A percentile compares a stretch with the other conserved stretches of the same genome.
Evolutionary conservation across 2,113 vertebrate species (phyloP).

Genomic region (Phaetusa simplex): DNA sequence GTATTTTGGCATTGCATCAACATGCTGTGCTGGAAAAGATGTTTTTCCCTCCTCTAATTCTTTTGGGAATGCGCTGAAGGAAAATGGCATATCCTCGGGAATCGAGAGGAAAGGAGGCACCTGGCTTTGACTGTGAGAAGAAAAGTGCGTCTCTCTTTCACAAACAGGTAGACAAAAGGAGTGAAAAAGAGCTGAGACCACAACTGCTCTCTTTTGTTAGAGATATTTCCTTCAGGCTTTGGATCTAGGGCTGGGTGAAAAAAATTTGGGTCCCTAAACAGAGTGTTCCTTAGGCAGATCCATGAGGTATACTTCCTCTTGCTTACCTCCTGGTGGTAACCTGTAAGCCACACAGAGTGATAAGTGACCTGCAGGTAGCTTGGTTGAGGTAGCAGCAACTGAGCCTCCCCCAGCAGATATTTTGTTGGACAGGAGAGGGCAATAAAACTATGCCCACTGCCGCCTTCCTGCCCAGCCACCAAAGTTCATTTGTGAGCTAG

Average conservation of each 20-base stretch:
- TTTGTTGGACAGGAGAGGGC: not conserved
- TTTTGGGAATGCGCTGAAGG: not conserved
- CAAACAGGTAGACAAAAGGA: not conserved
- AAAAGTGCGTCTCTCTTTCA: not conserved
- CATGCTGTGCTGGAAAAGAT: not conserved
- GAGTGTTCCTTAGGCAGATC: not conserved
- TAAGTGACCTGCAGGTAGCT: not conserved
- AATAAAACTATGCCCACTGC: not conserved
- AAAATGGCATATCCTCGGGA: not conserved
- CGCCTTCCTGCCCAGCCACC: not conserved
- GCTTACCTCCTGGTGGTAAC: not conserved
- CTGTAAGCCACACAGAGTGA: not conserved
- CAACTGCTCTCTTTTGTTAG: not conserved
- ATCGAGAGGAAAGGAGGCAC: not conserved
- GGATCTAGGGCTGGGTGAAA: not conserved
- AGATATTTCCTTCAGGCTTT: not conserved
- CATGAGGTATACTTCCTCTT: not conserved
- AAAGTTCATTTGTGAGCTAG: not conserved
- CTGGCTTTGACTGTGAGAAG: not conserved
- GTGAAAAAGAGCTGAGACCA: not conserved
- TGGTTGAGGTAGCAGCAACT: not conserved
- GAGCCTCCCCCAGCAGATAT: not conserved
- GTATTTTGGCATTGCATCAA: slow-evolving; percentile 8
- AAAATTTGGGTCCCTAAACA: not conserved
- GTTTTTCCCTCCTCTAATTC: not conserved